phyloP scores from a whole-genome alignment of 2,113 vertebrate genomes.

The Thinocorus orbignyianus region DNA sequence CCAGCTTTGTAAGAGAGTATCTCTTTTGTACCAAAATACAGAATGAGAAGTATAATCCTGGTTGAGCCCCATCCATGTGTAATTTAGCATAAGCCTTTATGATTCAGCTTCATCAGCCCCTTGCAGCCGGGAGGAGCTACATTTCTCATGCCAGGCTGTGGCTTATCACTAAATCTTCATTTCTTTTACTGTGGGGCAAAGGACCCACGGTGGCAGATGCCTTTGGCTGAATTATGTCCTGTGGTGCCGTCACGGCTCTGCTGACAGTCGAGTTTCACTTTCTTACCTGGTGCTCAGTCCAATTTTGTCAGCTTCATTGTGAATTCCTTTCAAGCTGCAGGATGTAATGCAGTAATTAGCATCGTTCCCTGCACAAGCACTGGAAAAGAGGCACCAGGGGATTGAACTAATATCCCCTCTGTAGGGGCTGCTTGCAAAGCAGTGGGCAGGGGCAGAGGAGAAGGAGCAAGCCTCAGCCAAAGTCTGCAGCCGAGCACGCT shows the following conservation, averaged over 20 bases:
- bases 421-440: neutral
- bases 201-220: neutral
- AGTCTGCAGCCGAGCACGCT: rapidly evolving
- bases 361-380: neutral
- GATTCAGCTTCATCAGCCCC: neutral
- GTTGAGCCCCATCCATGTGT: neutral
- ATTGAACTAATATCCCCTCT: constrained; percentile 27
- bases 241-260: neutral
- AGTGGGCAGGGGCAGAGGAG: neutral
- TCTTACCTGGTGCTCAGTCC: neutral
- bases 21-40: neutral
- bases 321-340: constrained; percentile 42
- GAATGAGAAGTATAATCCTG: neutral
- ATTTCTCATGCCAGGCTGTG: neutral
- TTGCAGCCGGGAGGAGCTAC: constrained; percentile 21
- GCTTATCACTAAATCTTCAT: neutral
- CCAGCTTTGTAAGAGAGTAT: neutral
- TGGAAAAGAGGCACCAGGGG: constrained; percentile 15
- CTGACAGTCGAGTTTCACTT: neutral
- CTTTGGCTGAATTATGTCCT: neutral
- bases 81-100: neutral
- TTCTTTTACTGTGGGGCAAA: neutral
- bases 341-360: constrained; percentile 17
- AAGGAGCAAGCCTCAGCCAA: neutral
- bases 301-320: neutral